phyloP scores from a whole-genome alignment of 2,888 invertebrate genomes.

The Calliphora vomitoria region DNA sequence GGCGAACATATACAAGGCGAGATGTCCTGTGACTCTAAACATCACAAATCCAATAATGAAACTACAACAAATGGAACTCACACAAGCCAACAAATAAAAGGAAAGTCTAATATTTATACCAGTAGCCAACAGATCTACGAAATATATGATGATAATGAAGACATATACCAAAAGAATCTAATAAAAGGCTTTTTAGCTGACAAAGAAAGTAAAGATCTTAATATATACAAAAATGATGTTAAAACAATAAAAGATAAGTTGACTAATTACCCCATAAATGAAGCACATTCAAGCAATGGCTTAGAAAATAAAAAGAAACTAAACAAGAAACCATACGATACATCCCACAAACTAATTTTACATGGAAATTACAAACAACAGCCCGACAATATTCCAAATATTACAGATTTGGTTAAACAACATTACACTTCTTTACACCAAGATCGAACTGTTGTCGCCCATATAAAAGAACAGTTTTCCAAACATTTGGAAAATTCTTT shows the following conservation, averaged over 20 bases:
- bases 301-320: neutral
- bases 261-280: neutral
- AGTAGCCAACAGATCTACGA: neutral
- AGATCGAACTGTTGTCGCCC: neutral
- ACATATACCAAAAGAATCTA: neutral
- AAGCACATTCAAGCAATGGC: neutral
- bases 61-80: neutral
- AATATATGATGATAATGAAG: neutral
- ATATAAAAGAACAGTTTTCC: neutral
- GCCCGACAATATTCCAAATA: neutral
- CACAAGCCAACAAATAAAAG: neutral
- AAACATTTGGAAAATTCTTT: conserved; percentile 15
- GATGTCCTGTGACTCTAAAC: neutral
- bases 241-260: neutral
- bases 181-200: neutral
- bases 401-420: neutral
- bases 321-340: neutral
- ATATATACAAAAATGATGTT: neutral
- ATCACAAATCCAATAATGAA: neutral
- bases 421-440: neutral
- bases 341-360: too few relatives aligned
- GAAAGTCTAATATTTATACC: neutral
- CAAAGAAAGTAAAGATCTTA: neutral
- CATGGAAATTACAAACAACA: neutral
- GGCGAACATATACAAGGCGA: neutral